These are phyloP conservation scores for Pristionchus arcanus DNA, from an alignment of 2,888 invertebrate genomes.

Conservation along the genomic window DNA sequence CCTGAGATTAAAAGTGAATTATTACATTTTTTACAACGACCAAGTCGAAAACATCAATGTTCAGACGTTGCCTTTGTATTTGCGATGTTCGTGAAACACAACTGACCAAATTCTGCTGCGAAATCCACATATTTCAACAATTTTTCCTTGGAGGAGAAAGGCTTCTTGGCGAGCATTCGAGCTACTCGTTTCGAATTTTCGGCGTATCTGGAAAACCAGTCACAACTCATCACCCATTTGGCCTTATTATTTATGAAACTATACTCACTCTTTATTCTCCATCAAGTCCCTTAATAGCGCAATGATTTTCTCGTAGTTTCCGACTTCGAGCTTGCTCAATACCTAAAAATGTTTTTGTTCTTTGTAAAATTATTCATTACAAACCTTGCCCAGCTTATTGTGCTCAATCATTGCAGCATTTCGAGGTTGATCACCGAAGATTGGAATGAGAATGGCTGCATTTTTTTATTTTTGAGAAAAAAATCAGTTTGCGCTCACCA, in stretches of 20 bases:
- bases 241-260: not conserved
- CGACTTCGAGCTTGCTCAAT: not conserved
- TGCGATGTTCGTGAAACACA: not conserved
- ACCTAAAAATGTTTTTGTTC: not conserved
- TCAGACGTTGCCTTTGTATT: not conserved
- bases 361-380: too few relatives aligned
- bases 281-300: not conserved
- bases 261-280: not conserved
- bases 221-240: too few relatives aligned
- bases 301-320: not conserved
- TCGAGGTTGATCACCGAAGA: not conserved
- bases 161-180: conserved; percentile 43
- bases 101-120: conserved; percentile 20
- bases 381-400: conserved; percentile 11
- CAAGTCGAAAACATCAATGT: not conserved
- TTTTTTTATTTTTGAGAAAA: not conserved
- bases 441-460: conserved; percentile 1
- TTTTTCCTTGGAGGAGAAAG: conserved; percentile 25
- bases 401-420: conserved; percentile 32
- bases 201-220: not conserved
- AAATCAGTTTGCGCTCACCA: not conserved
- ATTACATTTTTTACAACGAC: not conserved
- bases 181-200: not conserved
- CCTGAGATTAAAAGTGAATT: not conserved
- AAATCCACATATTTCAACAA: conserved; percentile 31